These are phyloP conservation scores for Tipula lateralis DNA, from an alignment of 2,888 invertebrate genomes.

Conservation along the genomic window DNA sequence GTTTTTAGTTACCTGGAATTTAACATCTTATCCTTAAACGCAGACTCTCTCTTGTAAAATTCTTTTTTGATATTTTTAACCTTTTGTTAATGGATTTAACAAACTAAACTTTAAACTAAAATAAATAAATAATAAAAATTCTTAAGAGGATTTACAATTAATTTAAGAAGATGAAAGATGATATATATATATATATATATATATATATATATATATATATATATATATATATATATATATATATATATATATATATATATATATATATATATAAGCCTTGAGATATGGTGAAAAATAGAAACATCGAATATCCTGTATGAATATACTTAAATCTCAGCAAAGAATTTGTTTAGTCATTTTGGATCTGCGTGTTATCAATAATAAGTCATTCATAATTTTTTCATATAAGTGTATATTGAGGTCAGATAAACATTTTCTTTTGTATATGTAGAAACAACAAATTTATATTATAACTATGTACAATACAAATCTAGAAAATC, in stretches of 20 bases:
- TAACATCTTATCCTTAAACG: background rate
- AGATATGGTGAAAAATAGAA: background rate
- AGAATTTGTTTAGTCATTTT: background rate
- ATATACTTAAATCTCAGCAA: background rate
- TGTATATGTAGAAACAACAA: background rate
- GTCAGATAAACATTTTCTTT: slow-evolving; percentile 11
- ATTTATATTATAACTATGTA: too few species aligned
- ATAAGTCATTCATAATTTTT: background rate
- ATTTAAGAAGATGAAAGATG: background rate
- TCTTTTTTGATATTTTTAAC: background rate
- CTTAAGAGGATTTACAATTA: slow-evolving; percentile 24
- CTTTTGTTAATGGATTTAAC: background rate
- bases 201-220: too few species aligned
- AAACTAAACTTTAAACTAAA: background rate
- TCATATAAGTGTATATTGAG: background rate
- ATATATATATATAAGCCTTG: background rate
- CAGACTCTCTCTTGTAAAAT: background rate
- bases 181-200: background rate
- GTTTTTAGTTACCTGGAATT: slow-evolving; percentile 1
- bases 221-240: too few species aligned
- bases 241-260: too few species aligned
- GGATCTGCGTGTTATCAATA: background rate
- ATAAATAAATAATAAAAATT: background rate
- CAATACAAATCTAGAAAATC: background rate
- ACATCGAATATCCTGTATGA: background rate